phyloP scores from a whole-genome alignment of 2,888 invertebrate genomes.

The Caenorhabditis sp. region DNA sequence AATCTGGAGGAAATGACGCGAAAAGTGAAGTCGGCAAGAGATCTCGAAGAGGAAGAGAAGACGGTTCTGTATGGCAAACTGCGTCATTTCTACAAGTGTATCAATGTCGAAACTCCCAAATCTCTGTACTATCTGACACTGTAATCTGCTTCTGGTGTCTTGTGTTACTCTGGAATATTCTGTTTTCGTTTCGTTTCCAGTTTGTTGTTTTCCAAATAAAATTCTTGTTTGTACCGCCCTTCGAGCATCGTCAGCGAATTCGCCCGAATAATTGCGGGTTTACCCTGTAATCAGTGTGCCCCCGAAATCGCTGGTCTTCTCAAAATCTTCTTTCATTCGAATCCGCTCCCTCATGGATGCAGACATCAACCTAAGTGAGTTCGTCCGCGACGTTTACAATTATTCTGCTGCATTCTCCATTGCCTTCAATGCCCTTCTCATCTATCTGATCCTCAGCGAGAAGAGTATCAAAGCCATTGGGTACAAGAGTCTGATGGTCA shows the following conservation, averaged over 20 bases:
- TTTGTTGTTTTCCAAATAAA: constrained; percentile 1
- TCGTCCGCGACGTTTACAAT: background rate
- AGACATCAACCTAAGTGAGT: background rate
- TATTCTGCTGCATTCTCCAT: background rate
- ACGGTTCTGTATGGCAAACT: constrained; percentile 45
- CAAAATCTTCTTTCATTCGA: background rate
- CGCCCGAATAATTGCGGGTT: background rate
- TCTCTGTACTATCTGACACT: constrained; percentile 23
- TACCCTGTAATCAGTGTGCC: background rate
- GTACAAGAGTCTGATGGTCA: background rate
- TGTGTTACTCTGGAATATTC: background rate
- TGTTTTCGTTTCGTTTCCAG: background rate
- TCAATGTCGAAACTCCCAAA: constrained; percentile 50
- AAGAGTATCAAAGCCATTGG: background rate
- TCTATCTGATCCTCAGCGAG: background rate
- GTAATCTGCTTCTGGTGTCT: background rate
- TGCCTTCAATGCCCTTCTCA: background rate
- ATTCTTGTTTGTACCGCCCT: background rate
- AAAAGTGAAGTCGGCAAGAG: constrained; percentile 22
- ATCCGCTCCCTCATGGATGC: background rate
- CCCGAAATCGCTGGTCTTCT: background rate
- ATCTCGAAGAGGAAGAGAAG: constrained; percentile 24
- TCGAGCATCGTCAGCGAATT: background rate
- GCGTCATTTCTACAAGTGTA: constrained; percentile 61
- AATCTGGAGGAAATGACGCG: constrained; percentile 34